Evolutionary conservation across 2,888 invertebrate genomes (phyloP).

Genomic region (Meteorus cinctellus): DNA sequence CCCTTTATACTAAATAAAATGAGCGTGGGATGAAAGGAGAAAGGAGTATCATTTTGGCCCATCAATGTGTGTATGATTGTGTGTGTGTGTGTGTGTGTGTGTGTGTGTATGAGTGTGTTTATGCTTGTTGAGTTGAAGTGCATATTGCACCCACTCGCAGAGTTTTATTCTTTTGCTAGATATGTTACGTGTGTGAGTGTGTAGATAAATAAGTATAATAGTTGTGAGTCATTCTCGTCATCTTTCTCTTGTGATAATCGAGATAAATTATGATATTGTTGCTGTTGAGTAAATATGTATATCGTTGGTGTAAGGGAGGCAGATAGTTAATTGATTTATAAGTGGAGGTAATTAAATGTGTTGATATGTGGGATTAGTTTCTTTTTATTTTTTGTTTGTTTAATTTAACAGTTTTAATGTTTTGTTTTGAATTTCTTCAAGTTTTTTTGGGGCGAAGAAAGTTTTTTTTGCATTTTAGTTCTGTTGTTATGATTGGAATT

Average conservation of each 20-base stretch:
- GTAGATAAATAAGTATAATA: neutral
- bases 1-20: slow-evolving; percentile 11
- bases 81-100: neutral
- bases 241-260: neutral
- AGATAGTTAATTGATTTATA: too few relatives aligned
- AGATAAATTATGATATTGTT: slow-evolving; percentile 1
- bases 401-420: too few relatives aligned
- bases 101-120: neutral
- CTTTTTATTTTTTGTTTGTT: too few relatives aligned
- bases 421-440: too few relatives aligned
- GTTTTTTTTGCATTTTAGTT: too few relatives aligned
- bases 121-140: slow-evolving; percentile 4
- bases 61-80: slow-evolving; percentile 34
- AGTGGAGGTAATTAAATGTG: too few relatives aligned
- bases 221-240: slow-evolving; percentile 4
- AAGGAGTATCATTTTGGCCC: slow-evolving; percentile 44
- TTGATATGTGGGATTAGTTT: too few relatives aligned
- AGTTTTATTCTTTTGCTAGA: neutral
- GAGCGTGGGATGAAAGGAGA: slow-evolving; percentile 44
- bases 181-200: neutral
- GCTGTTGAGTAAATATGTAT: neutral
- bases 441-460: too few relatives aligned
- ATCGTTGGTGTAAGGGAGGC: neutral
- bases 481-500: too few relatives aligned
- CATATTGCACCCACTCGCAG: slow-evolving; percentile 7